phyloP scores from a whole-genome alignment of 2,113 vertebrate genomes.

The Lepus europaeus region DNA sequence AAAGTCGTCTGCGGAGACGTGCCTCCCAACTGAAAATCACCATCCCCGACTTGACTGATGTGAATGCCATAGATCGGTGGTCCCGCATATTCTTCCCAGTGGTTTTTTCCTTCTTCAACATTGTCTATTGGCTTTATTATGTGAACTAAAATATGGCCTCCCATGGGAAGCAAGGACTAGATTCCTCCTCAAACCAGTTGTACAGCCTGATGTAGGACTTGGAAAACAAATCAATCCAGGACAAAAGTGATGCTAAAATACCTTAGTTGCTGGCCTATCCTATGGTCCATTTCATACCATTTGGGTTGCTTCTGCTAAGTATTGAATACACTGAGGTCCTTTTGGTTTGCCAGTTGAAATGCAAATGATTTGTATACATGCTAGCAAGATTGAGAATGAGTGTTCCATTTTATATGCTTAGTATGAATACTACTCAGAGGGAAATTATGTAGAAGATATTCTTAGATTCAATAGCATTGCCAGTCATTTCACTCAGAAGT shows the following conservation, averaged over 20 bases:
- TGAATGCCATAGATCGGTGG: slow-evolving; percentile 99
- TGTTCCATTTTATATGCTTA: slow-evolving; percentile 58
- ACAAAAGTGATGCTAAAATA: slow-evolving; percentile 93
- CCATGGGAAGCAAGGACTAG: slow-evolving; percentile 87
- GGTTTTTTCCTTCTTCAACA: slow-evolving; percentile 98
- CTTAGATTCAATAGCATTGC: slow-evolving; percentile 58
- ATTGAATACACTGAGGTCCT: slow-evolving; percentile 79
- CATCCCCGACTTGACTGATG: slow-evolving; percentile 99
- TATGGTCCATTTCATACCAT: slow-evolving; percentile 87
- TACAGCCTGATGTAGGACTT: slow-evolving; percentile 92
- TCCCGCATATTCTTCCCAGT: slow-evolving; percentile 99
- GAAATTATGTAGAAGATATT: slow-evolving; percentile 65
- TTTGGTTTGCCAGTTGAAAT: slow-evolving; percentile 79
- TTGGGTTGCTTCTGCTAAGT: slow-evolving; percentile 86
- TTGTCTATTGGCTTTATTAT: slow-evolving; percentile 99
- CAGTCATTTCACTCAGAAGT: slow-evolving; percentile 67
- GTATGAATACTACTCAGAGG: slow-evolving; percentile 15
- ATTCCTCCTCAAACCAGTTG: slow-evolving; percentile 91
- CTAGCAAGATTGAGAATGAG: slow-evolving; percentile 78
- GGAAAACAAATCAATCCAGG: slow-evolving; percentile 92
- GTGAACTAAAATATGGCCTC: slow-evolving; percentile 93
- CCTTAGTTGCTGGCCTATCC: slow-evolving; percentile 95
- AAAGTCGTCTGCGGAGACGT: slow-evolving; percentile 95
- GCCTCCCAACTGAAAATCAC: slow-evolving; percentile 98
- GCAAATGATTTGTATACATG: slow-evolving; percentile 73